Base-by-base conservation (phyloP, 1,140 invertebrate species). In the Palaemon carinicauda region DNA sequence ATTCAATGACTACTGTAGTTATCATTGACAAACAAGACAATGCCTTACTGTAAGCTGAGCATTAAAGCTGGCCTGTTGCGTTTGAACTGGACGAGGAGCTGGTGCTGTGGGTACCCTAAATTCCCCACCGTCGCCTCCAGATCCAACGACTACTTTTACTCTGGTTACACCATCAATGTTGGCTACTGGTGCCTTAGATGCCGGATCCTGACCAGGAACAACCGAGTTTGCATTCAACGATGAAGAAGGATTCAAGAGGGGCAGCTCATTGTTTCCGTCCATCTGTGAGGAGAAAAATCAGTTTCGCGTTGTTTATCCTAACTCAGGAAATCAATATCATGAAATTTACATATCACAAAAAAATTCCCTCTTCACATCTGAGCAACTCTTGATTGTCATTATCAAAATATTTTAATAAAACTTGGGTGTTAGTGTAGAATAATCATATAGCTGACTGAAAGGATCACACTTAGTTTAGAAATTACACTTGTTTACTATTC, bases 31-130 rank as follows among this genome's bases (percentile, higher is more conserved):
- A 54, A 80, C 24, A 71, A 24, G 33, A n/a, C 0, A 27, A 69
- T 33, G 5, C 54, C 84, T 86, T 71, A 86, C 84, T 80, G 52
- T 86, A 15, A 86, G 84, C 33, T 86, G 84, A 24, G 84, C 84
- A 56, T 86, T 86, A 21, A 86, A 86, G 84, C 69, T 86, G 12
- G 84, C 84, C 50, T 86, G 84, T 52, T 86, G 84, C 10, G 54
- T 33, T 27, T 86, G 75, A 27, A 56, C 51, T 29, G 80, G 84
- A n/a, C 84, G 41, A 12, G 84, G 84, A 24, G 84, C 84, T 15
- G 84, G 84, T n/a, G 54, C 84, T 15, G 56, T 10, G n/a, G 84
- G 84, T 27, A 86, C 84, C 52, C 78, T 73, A 50, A 85, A 85
- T 60, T 85, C 82, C 21, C 82, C 82, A 3, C 51, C 82, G 1